These are phyloP conservation scores for Hormaphis cornu DNA, from an alignment of 1,140 invertebrate species.

Conservation along the genomic window DNA sequence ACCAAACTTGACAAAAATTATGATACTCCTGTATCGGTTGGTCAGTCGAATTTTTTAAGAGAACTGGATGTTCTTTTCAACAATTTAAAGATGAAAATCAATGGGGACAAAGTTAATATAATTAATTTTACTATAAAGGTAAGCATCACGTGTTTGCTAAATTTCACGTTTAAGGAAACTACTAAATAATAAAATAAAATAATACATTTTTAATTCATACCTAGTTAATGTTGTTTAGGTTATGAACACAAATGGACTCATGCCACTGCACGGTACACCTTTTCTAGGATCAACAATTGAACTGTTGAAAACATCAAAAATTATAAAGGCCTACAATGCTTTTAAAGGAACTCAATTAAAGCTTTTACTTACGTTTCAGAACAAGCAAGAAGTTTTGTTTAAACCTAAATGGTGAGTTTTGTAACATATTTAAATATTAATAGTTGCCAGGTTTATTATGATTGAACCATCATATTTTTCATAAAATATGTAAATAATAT, in stretches of 20 bases:
- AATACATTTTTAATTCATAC: too few relatives aligned
- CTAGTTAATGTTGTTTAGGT: slow-evolving; percentile 59
- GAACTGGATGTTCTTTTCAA: not conserved
- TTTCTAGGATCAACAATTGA: slow-evolving; percentile 61
- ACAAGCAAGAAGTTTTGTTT: slow-evolving; percentile 70
- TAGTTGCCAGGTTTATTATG: not conserved
- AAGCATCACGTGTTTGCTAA: too few relatives aligned
- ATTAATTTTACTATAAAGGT: slow-evolving; percentile 7
- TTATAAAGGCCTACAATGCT: slow-evolving; percentile 64
- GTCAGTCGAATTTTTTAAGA: not conserved
- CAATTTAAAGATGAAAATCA: slow-evolving; percentile 8
- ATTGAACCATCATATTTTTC: not conserved
- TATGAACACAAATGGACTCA: slow-evolving; percentile 56
- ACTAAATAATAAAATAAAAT: too few relatives aligned
- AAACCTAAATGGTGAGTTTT: slow-evolving; percentile 69
- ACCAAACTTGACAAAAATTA: not conserved
- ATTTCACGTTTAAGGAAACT: not conserved
- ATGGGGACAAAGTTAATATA: slow-evolving; percentile 9
- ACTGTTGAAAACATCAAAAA: slow-evolving; percentile 57
- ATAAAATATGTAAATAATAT: not conserved
- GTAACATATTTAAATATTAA: slow-evolving; percentile 12
- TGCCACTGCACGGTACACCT: slow-evolving; percentile 51
- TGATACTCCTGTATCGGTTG: not conserved
- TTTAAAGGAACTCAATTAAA: slow-evolving; percentile 83
- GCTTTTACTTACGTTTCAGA: slow-evolving; percentile 64